Percentiles rank a stretch among this genome's conserved stretches.
Evolutionary conservation across 2,888 invertebrate species (phyloP).

Genomic region (Herminia tarsipennalis): DNA sequence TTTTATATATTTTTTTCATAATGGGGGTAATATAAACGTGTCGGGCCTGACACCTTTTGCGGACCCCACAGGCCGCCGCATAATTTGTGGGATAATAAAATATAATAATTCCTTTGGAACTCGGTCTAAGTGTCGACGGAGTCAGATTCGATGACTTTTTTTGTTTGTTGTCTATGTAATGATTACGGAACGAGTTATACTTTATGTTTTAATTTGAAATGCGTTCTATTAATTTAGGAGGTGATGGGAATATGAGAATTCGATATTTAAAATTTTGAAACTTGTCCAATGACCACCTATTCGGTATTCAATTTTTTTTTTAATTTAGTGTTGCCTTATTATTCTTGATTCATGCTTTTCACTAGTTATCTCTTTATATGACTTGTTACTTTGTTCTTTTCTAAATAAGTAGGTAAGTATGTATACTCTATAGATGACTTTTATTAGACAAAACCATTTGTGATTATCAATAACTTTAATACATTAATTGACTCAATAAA

Average conservation of each 20-base stretch:
- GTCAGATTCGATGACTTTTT: slow-evolving; percentile 44
- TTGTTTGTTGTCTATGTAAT: slow-evolving; percentile 37
- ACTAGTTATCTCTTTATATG: too few relatives aligned
- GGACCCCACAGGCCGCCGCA: slow-evolving; percentile 78
- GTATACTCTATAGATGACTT: too few relatives aligned
- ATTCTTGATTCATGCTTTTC: too few relatives aligned
- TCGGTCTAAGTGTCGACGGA: slow-evolving; percentile 54
- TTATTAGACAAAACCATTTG: too few relatives aligned
- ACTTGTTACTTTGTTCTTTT: too few relatives aligned
- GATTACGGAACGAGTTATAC: slow-evolving; percentile 43
- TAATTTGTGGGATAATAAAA: slow-evolving; percentile 82
- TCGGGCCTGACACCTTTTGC: slow-evolving; percentile 80
- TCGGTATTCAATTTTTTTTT: slow-evolving; percentile 6
- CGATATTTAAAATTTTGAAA: background rate
- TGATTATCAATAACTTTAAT: too few relatives aligned
- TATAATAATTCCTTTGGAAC: slow-evolving; percentile 66
- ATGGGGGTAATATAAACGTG: slow-evolving; percentile 81
- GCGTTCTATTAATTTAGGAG: slow-evolving; percentile 3
- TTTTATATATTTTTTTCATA: slow-evolving; percentile 67
- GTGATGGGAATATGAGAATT: slow-evolving; percentile 26
- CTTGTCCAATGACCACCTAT: background rate
- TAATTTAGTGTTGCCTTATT: too few relatives aligned
- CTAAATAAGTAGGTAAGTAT: too few relatives aligned
- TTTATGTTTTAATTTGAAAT: slow-evolving; percentile 47
- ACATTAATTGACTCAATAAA: too few relatives aligned